Evolutionary conservation across 2,888 invertebrate species (phyloP).

Genomic region (Elysia crispata): DNA sequence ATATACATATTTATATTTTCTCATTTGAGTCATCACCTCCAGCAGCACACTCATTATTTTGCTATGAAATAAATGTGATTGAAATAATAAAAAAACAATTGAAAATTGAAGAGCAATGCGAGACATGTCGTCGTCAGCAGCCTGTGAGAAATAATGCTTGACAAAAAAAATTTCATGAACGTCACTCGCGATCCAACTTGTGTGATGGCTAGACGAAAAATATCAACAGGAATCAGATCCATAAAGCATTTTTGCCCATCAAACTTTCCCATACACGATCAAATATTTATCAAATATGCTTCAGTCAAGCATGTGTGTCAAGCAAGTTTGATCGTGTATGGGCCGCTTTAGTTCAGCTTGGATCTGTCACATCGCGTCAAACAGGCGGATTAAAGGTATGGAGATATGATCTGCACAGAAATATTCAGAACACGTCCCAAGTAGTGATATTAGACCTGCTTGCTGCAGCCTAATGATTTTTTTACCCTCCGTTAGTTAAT

Average conservation of each 20-base stretch:
- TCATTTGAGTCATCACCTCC: no score
- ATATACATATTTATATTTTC: no score
- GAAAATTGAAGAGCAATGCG: constrained; percentile 29
- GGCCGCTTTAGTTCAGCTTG: not conserved
- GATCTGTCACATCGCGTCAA: no score
- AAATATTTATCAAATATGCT: constrained; percentile 34
- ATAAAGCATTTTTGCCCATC: constrained; percentile 33
- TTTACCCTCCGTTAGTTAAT: no score
- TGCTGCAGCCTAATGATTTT: no score
- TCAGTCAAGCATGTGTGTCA: constrained; percentile 30
- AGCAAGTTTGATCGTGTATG: constrained; percentile 34
- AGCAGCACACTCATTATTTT: no score
- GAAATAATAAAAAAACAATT: constrained; percentile 12
- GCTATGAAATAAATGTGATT: constrained; percentile 32
- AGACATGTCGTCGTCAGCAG: constrained; percentile 27
- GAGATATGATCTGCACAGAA: no score
- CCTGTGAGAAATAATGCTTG: constrained; percentile 31
- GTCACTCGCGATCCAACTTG: constrained; percentile 29
- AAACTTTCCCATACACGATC: constrained; percentile 30
- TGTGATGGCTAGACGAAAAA: constrained; percentile 33
- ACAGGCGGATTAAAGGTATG: no score
- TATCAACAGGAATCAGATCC: constrained; percentile 35
- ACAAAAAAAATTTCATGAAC: constrained; percentile 32
- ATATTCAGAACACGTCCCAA: no score
- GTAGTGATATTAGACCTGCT: no score